Percentiles rank a stretch among this genome's conserved stretches.
phyloP scores from a whole-genome alignment of 2,888 invertebrate species.

The Leptopilina myrica region DNA sequence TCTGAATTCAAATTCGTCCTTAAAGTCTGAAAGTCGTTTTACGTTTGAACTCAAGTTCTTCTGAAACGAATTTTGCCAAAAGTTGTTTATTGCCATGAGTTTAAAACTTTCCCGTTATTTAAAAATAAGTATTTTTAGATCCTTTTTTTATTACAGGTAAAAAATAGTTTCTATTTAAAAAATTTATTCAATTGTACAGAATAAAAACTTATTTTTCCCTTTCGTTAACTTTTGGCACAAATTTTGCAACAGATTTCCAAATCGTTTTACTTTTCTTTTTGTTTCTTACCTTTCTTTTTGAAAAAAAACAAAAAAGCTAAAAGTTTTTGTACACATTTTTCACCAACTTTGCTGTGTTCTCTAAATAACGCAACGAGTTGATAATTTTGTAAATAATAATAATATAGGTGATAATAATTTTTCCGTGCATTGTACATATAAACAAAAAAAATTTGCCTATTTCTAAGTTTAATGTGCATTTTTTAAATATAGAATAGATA shows the following conservation, averaged over 20 bases:
- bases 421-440: constrained; percentile 31
- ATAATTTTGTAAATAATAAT: constrained; percentile 28
- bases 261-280: background rate
- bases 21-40: background rate
- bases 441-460: background rate
- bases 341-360: constrained; percentile 21
- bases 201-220: no score
- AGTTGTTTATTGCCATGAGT: no score
- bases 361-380: constrained; percentile 27
- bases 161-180: no score
- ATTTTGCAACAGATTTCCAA: no score
- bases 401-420: constrained; percentile 11
- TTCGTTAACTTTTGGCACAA: no score
- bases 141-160: no score
- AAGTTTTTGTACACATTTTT: constrained; percentile 35
- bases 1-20: background rate
- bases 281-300: background rate
- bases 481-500: constrained; percentile 11
- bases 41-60: background rate
- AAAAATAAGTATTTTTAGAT: no score
- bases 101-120: no score
- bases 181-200: no score
- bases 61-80: no score
- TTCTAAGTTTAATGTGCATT: constrained; percentile 11
- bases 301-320: background rate